Base-by-base conservation (phyloP, 1,140 invertebrate genomes). In the Hylaeus volcanicus region DNA sequence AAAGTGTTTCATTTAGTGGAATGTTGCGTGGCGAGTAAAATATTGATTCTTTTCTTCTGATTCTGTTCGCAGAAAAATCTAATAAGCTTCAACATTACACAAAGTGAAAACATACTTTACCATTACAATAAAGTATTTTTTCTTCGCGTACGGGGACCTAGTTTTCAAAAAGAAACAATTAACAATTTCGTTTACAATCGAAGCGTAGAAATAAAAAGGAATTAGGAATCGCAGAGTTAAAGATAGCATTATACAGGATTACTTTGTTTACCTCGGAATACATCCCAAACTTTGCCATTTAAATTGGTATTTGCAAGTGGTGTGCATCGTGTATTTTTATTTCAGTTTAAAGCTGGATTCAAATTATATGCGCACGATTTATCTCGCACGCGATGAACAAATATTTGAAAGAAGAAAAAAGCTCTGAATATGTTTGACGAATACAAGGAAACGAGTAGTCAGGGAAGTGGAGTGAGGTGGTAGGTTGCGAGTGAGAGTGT, bases 381-480 rank as follows among this genome's bases (percentile, higher is more conserved):
- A 51, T 79, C 53, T 58, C 26, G 26, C 1, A 5, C 5, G 53
- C 14, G 39, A 3, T 15, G 39, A 14, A 39, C 61, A 79, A 79
- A 79, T 79, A 79, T 79, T 79, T 79, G 37, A 53, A 51, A 70
- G 70, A 77, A 69, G 43, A 53, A 51, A 70, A 77, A 77, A 69
- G 43, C 9, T 65, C 5, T 3, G 43, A 56, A 41, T 56, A 65
- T 12, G 65, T 45, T 51, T 45, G 71, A 74, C 70, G 61, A 43
- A 70, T 74, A 74, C 41, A 74, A 12, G 53, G 61, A 65, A 79
- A 66, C 61, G 41, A 51, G 71, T 56, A 65, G 77, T 65, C 39
- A 3, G 1, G 14, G 15, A 12, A 5, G 26, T 37, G 14, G 48
- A 11, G 39, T 8, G 26, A 3, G 45, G n/a, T n/a, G 9, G 75